Evolutionary conservation across 2,797 vertebrate species (phyloP).

Genomic region (Molossus alvarezi): DNA sequence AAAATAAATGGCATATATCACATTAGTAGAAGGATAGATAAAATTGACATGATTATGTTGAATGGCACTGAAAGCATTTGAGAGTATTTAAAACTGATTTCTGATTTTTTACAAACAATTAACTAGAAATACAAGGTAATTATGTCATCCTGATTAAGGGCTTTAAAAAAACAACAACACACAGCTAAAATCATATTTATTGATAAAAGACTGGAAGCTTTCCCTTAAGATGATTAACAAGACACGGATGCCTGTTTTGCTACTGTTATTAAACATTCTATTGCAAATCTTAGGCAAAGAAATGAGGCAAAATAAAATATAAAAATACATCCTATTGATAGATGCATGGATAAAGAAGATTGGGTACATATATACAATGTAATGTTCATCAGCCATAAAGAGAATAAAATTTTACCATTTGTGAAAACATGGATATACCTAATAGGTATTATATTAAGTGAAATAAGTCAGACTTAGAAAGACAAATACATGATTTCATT

Average conservation of each 20-base stretch:
- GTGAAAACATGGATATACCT: background rate
- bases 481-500: background rate
- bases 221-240: background rate
- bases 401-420: background rate
- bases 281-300: background rate
- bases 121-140: background rate
- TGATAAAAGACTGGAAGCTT: background rate
- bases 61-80: background rate
- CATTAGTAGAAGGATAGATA: background rate
- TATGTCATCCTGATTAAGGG: background rate
- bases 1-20: background rate
- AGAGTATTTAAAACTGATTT: background rate
- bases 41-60: background rate
- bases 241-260: background rate
- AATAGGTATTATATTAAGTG: background rate
- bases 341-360: background rate
- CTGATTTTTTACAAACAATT: background rate
- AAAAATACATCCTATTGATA: background rate
- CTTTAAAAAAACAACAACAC: background rate
- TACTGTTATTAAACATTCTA: background rate
- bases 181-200: background rate
- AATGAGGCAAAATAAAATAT: background rate
- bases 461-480: background rate
- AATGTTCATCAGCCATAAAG: background rate
- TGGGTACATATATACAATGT: background rate